Base-by-base conservation (phyloP, 2,113 vertebrate genomes). In the Propithecus coquereli region DNA sequence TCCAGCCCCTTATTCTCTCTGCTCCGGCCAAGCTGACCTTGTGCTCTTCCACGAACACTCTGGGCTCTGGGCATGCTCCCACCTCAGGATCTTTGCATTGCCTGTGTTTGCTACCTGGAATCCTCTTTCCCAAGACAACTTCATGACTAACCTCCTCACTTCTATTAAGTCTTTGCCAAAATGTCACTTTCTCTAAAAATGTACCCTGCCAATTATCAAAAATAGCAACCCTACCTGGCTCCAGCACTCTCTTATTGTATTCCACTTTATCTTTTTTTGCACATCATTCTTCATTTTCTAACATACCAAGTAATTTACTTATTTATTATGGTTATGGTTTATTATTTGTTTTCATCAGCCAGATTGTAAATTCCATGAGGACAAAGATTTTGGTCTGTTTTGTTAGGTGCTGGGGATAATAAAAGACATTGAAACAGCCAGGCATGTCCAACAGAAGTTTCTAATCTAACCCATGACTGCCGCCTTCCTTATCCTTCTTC, bases 281-380 rank as follows among this genome's bases (percentile, higher is more conserved):
- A 27, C 57, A 63, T 22, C 16, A 81, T 73, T 54, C 65, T 83
- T 90, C 11, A 63, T 12, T 97, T 92, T 84, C 32, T 74, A 85
- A 70, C 20, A 54, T 52, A 30, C 11, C 14, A 40, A 34, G n/a
- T 79, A 43, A 80, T 50, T 80, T 79, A 81, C 63, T 87, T 91
- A 82, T 40, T 90, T 77, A 73, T 91, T 93, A 40, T 91, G 40
- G 73, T 66, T 91, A 82, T 66, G 40, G 43, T 63, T 88, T 93
- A 96, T 63, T 43, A 68, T 71, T 90, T 92, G 34, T 84, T 34
- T 93, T 43, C 3, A 84, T 22, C 37, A 91, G 20, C 66, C 76
- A 20, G 52, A 80, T 37, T 74, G 8, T 79, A 81, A 87, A 84
- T 74, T 90, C 50, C 76, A 77, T 32, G 6, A 32, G 54, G 50